Evolutionary conservation across 2,888 invertebrate genomes (phyloP).

Genomic region (Pandemis cinnamomeana): DNA sequence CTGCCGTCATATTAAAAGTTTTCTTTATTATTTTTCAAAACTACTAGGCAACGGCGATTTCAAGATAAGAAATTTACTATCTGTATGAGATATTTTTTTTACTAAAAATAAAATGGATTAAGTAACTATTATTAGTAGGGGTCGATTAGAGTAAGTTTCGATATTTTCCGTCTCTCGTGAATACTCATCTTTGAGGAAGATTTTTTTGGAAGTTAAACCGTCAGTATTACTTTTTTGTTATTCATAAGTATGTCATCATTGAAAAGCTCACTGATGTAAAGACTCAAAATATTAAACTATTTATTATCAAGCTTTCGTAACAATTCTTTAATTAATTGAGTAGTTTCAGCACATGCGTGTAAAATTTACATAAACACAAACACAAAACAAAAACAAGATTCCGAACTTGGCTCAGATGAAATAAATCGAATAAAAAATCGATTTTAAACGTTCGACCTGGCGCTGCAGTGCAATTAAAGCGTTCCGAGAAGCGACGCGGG

Average conservation of each 20-base stretch:
- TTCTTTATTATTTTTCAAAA: too few species aligned
- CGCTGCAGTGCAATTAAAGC: constrained; percentile 81
- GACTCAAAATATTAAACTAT: neutral
- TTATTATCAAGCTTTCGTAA: constrained; percentile 16
- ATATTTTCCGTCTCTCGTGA: too few species aligned
- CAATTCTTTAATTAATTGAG: constrained; percentile 75
- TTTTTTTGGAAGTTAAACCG: too few species aligned
- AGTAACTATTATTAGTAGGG: too few species aligned
- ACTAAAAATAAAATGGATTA: too few species aligned
- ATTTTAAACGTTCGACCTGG: constrained; percentile 83
- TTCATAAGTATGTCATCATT: neutral
- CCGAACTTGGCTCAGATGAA: constrained; percentile 73
- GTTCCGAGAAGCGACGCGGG: constrained; percentile 74
- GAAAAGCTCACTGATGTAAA: neutral
- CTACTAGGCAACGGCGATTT: too few species aligned
- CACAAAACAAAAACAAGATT: constrained; percentile 77
- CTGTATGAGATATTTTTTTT: too few species aligned
- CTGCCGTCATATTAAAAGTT: neutral
- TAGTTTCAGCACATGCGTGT: constrained; percentile 81
- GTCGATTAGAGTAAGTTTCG: too few species aligned
- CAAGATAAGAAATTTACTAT: too few species aligned
- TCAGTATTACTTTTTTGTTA: too few species aligned
- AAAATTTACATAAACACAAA: constrained; percentile 82
- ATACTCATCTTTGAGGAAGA: too few species aligned
- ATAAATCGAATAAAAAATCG: constrained; percentile 83